Evolutionary conservation across 2,888 invertebrate species (phyloP).

Genomic region (Pediacus dermestoides): DNA sequence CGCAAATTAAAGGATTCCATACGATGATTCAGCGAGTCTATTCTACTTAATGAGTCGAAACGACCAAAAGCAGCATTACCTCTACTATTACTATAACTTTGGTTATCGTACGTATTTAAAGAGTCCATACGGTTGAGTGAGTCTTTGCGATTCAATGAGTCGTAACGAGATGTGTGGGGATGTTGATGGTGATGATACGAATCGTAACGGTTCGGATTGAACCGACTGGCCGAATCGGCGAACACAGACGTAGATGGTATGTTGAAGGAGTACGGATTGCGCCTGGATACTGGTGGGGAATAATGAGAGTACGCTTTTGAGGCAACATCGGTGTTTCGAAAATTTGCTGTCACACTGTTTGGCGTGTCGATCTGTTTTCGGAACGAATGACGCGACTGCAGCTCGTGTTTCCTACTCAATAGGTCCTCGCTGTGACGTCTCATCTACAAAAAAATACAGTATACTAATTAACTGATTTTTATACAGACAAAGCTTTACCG

Average conservation of each 20-base stretch:
- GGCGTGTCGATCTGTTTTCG: slow-evolving; percentile 45
- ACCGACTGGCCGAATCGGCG: slow-evolving; percentile 31
- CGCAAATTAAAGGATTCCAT: slow-evolving; percentile 54
- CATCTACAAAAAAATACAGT: slow-evolving; percentile 49
- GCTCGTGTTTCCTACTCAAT: slow-evolving; percentile 50
- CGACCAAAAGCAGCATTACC: slow-evolving; percentile 38
- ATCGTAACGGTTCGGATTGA: slow-evolving; percentile 20
- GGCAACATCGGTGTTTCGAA: slow-evolving; percentile 38
- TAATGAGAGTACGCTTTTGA: slow-evolving; percentile 48
- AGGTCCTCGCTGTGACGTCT: slow-evolving; percentile 53
- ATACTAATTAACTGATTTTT: too few species aligned
- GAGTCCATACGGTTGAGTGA: slow-evolving; percentile 33
- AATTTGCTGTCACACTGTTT: slow-evolving; percentile 38
- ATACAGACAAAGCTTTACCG: too few species aligned
- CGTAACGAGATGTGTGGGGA: slow-evolving; percentile 23
- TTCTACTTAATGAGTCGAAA: slow-evolving; percentile 52
- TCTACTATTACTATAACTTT: too few species aligned
- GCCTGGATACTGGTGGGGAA: slow-evolving; percentile 45
- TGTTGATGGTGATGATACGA: slow-evolving; percentile 22
- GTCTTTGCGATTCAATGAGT: slow-evolving; percentile 36
- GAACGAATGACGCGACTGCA: slow-evolving; percentile 47
- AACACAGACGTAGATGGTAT: slow-evolving; percentile 49
- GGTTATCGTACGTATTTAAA: neutral
- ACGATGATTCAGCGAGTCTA: slow-evolving; percentile 51
- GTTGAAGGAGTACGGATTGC: slow-evolving; percentile 47